These are phyloP conservation scores for Mylabris phalerata DNA, from an alignment of 1,140 invertebrate species.

Conservation along the genomic window DNA sequence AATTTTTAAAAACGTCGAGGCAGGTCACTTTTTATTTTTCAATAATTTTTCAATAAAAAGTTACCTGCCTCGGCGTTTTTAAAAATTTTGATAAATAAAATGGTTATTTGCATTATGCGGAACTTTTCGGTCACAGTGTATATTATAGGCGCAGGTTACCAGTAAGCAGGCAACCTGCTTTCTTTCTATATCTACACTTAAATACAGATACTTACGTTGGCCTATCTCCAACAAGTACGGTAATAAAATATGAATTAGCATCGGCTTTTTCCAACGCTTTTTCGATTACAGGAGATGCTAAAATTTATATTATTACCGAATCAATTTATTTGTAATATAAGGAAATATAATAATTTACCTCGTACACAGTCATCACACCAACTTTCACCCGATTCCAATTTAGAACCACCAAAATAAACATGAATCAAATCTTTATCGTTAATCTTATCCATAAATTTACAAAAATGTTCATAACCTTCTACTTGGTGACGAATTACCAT, in stretches of 20 bases:
- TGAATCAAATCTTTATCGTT: conserved; percentile 44
- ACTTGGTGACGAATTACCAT: conserved; percentile 52
- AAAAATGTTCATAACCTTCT: conserved; percentile 52
- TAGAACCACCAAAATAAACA: conserved; percentile 61
- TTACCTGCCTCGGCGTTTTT: too few relatives aligned
- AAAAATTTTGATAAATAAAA: too few relatives aligned
- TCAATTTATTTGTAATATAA: background rate
- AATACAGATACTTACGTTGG: conserved; percentile 56
- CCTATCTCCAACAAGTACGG: conserved; percentile 64
- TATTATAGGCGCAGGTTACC: too few relatives aligned
- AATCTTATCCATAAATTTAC: conserved; percentile 48
- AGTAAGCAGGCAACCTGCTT: too few relatives aligned
- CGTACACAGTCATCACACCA: conserved; percentile 72
- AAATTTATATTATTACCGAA: conserved; percentile 24
- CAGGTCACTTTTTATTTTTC: too few relatives aligned
- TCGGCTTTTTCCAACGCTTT: conserved; percentile 49
- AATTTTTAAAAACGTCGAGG: too few relatives aligned
- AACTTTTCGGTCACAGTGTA: too few relatives aligned
- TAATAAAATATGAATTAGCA: conserved; percentile 53
- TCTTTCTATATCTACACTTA: too few relatives aligned
- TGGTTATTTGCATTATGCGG: too few relatives aligned
- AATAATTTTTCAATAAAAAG: too few relatives aligned
- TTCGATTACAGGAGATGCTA: conserved; percentile 57
- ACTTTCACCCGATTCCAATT: conserved; percentile 55
- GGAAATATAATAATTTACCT: conserved; percentile 44